Evolutionary conservation across 2,113 vertebrate species (phyloP), one percentile per base, ranked within the genome.

Genomic region (Microcebus griseorufus): DNA sequence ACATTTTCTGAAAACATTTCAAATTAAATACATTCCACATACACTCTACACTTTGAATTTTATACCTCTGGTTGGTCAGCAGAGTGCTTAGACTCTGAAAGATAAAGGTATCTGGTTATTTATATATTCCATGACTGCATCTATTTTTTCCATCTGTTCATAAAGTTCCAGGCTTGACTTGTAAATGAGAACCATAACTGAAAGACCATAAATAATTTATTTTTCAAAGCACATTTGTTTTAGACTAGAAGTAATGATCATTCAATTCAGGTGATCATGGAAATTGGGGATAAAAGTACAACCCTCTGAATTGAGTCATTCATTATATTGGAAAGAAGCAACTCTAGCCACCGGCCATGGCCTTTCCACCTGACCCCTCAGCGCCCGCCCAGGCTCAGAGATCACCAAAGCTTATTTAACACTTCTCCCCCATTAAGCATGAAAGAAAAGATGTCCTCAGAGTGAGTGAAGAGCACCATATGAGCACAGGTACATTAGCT

Each of bases 91-190:
- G 65, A 84, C 42, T 95, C 27, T 84, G 84, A 92, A 88, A 95
- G 72, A 95, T 39, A 78, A 94, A 93, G 81, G 78, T 90, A 93
- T 95, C 55, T 79, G 87, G 62, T 75, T 96, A 93, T 96, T 97
- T 97, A 90, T 85, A 92, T 82, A 90, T 92, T 86, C 75, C 62
- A 85, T 83, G 69, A 79, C 55, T 60, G 37, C 80, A 81, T 96
- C 83, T 97, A 58, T 64, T 88, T 96, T 93, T 67, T 79, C 80
- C 83, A 97, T 94, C 81, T 96, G 84, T 88, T 98, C 81, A 88
- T 96, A 95, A 93, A 95, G 51, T 94, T 94, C 80, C 80, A 95
- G 87, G 90, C 80, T 94, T 95, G 34, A 80, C 76, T 96, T 95
- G 51, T 88, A 96, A 95, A 76, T 70, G 72, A 88, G 76, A 94